Base-by-base conservation (phyloP, 2,113 vertebrate species). In the Labeo rohita region DNA sequence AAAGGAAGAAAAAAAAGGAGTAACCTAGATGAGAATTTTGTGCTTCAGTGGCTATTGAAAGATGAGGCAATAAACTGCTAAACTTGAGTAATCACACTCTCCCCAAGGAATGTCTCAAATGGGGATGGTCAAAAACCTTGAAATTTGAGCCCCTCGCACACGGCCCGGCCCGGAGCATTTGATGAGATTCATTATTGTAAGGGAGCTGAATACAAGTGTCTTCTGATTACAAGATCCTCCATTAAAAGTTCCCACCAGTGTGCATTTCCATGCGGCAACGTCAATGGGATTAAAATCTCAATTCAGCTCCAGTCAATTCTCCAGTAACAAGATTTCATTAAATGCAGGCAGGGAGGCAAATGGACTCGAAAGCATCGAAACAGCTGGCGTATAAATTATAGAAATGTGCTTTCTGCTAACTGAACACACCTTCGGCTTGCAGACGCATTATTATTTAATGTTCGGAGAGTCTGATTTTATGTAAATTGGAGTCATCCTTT, bases 361-460 rank as follows among this genome's bases (percentile, higher is more conserved):
- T 96, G 96, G 96, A 96, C 95, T 96, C 93, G 93, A 97, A 98
- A 96, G 97, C 96, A 96, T 92, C 93, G 96, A 98, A 99, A 99
- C 98, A 99, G 97, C 97, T 98, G 97, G 97, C 95, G 95, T 97
- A 98, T 99, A 97, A 98, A 99, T 99, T 98, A 98, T 99, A 98
- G 96, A 98, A 93, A 97, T 96, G 96, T 96, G 96, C 97, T 99
- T 94, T 98, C 96, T 97, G 97, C 97, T 97, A 97, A 97, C 95
- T 95, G 96, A 98, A 96, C 97, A 97, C 97, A 98, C 97, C 97
- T 98, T 97, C 96, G 93, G 96, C 96, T 96, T 95, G 96, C 95
- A 97, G 94, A 96, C 97, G 96, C 96, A 97, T 98, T 97, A 98
- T 98, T 97, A 97, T 98, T 99, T 99, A 98, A 98, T 98, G 96